Evolutionary conservation across 1,140 invertebrate genomes (phyloP).

Genomic region (Aricia agestis): DNA sequence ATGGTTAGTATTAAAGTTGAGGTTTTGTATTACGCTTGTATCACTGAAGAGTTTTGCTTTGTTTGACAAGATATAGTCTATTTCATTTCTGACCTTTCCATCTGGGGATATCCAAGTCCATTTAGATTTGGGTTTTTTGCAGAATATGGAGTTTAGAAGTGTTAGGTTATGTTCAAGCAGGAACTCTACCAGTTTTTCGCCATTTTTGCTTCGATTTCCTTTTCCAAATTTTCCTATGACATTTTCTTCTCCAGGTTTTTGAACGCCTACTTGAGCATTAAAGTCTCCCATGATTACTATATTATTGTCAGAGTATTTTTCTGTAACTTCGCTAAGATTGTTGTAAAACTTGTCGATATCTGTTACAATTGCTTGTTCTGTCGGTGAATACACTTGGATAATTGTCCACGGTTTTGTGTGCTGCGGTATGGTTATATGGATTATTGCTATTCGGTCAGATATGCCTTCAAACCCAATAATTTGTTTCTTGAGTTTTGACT

Average conservation of each 20-base stretch:
- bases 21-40: conserved; percentile 33
- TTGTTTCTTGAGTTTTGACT: conserved; percentile 27
- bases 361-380: conserved; percentile 31
- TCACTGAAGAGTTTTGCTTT: conserved; percentile 32
- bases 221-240: conserved; percentile 35
- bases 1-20: conserved; percentile 46
- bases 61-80: conserved; percentile 33
- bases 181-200: conserved; percentile 29
- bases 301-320: conserved; percentile 34
- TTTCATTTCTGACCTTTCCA: too few species aligned
- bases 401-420: conserved; percentile 28
- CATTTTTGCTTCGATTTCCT: conserved; percentile 33
- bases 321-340: conserved; percentile 24
- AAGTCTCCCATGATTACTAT: conserved; percentile 39
- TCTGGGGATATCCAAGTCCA: conserved; percentile 44
- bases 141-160: conserved; percentile 36
- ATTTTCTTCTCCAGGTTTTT: conserved; percentile 31
- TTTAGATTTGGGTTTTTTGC: conserved; percentile 35
- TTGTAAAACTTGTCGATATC: conserved; percentile 34
- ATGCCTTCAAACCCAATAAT: conserved; percentile 25
- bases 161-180: conserved; percentile 34
- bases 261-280: conserved; percentile 35
- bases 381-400: conserved; percentile 40
- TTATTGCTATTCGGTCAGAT: conserved; percentile 21
- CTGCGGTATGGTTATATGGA: conserved; percentile 14